Percentiles rank a stretch among this genome's conserved stretches.
These are phyloP conservation scores for Temnothorax unifasciatus DNA, from an alignment of 2,888 invertebrate genomes.

Conservation along the genomic window DNA sequence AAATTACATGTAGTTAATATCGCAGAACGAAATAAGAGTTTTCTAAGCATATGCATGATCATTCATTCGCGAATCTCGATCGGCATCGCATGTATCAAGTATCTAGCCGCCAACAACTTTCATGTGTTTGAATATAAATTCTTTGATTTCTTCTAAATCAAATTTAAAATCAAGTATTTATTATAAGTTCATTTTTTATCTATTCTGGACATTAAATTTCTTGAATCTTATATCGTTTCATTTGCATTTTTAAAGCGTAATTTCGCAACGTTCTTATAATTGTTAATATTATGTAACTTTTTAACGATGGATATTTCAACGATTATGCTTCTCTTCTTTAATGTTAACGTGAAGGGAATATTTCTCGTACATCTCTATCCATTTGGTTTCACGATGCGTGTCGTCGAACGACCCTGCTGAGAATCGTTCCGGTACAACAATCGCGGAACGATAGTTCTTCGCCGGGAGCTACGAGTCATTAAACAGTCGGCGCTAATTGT, in stretches of 20 bases:
- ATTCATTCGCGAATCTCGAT: not conserved
- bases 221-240: not conserved
- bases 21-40: not conserved
- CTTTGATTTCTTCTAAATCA: not conserved
- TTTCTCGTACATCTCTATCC: constrained; percentile 14
- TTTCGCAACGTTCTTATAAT: not conserved
- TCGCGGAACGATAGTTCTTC: constrained; percentile 51
- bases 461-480: constrained; percentile 69
- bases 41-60: not conserved
- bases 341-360: constrained; percentile 29
- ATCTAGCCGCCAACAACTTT: not conserved
- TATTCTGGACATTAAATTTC: not conserved
- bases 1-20: constrained; percentile 1
- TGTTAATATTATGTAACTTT: not conserved
- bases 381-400: constrained; percentile 49
- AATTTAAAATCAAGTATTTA: not conserved
- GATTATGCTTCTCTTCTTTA: not conserved
- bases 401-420: constrained; percentile 10
- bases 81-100: not conserved
- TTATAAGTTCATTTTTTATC: not conserved
- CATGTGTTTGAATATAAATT: not conserved
- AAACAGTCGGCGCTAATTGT: constrained; percentile 76
- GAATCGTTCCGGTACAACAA: constrained; percentile 60
- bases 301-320: not conserved
- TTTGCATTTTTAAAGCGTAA: not conserved